Evolutionary conservation across 2,797 vertebrate genomes (phyloP).

Genomic region (Onychomys torridus): DNA sequence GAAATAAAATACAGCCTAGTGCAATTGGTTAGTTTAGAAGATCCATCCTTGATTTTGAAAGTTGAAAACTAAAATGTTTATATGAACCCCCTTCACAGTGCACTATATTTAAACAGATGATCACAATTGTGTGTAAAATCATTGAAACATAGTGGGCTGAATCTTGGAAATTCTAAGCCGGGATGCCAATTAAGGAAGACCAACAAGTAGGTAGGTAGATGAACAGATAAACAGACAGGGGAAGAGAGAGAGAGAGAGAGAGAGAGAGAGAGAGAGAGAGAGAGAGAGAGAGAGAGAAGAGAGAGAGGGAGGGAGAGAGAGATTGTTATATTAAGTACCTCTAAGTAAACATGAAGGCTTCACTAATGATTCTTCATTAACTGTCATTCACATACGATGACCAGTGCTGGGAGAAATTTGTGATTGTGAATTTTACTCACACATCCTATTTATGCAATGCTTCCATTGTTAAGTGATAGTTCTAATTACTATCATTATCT

Average conservation of each 20-base stretch:
- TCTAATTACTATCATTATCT: neutral
- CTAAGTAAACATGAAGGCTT: neutral
- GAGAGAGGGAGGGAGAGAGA: neutral
- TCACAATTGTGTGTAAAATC: neutral
- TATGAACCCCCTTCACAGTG: neutral
- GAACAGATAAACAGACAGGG: neutral
- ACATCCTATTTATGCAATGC: neutral
- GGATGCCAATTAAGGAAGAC: neutral
- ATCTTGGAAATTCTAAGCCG: neutral
- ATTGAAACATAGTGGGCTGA: neutral
- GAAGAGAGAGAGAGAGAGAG: accelerated
- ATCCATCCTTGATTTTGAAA: slow-evolving; percentile 27
- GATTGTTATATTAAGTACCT: neutral
- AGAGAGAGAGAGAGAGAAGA: no score
- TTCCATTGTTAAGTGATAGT: neutral
- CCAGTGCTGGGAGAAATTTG: neutral
- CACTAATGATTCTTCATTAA: neutral
- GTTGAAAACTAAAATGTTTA: neutral
- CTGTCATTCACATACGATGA: neutral
- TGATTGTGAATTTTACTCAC: neutral
- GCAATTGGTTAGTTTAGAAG: neutral
- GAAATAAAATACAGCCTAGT: neutral
- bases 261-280: neutral
- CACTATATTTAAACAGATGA: neutral
- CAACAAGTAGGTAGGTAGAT: neutral